Base-by-base conservation (phyloP, 2,888 invertebrate genomes). In the Aspidiotus destructor region DNA sequence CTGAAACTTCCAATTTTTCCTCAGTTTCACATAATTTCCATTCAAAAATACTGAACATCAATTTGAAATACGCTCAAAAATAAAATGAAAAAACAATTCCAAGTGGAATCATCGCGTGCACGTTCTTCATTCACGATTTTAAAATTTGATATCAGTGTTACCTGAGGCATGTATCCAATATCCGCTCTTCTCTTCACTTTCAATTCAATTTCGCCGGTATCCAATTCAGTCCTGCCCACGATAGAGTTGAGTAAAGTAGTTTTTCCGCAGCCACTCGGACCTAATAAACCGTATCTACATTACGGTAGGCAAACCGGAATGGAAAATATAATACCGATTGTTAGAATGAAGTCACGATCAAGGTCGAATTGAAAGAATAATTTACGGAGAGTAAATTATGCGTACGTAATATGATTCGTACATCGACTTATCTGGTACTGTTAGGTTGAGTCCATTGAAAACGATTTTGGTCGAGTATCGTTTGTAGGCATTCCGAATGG, bases 371-470 rank as follows among this genome's bases (percentile, higher is more conserved):
- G 28, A 28, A 28, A 28, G 28, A 28, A 1, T 28, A 28, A 28
- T 28, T 28, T 28, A 28, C 28, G 1, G 5, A 28, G 28, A 28
- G 28, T 28, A 28, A 3, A 28, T 28, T 28, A 28, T 28, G 28
- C 28, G 28, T 28, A 28, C 28, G 28, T 28, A 28, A 28, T 28
- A 28, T 28, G 28, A 16, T 62, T 85, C 88, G 86, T 77, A 90
- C 89, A 90, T 90, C 70, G 83, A 83, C 58, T 89, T 89, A 73
- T 80, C 83, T 68, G 85, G 84, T 7, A 90, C 88, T 17, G 82
- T 84, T 86, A 90, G 86, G 75, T 86, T 83, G 71, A 89, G 78
- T 72, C 85, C 81, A 72, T 84, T 81, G 48, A 90, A 81, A 58
- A 28, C 40, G 65, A 89, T 82, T 63, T 82, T 83, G 73, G 78